Evolutionary conservation across 37 sponge, comb jelly and placozoan genomes (phyloP), one percentile per base, ranked within the genome.

Genomic region (Oopsacas minuta): DNA sequence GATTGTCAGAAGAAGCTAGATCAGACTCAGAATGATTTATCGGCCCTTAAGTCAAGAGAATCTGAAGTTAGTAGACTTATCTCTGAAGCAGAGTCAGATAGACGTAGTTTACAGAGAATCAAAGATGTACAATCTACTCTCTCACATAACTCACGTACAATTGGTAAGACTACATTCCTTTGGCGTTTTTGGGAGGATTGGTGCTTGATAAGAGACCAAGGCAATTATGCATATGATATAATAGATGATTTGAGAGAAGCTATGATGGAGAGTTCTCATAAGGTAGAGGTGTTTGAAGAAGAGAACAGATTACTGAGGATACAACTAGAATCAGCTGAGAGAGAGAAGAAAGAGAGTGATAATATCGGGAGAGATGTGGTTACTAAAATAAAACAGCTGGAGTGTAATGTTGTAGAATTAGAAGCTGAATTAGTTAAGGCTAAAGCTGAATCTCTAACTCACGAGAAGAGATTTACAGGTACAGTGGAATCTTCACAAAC

Each of bases 401-500:
- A n/a, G 30, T 25, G 28, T 61, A n/a, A 3, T 7, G 30, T 61
- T 12, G 75, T 61, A 5, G 30, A 34, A 61, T 34, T 61, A 61
- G 75, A 61, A 12, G 75, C 7, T 5, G 75, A 61, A 5, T 34
- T 61, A 34, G 30, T 61, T 3, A 10, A n/a, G 30, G 75, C 75
- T 61, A 61, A 61, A 34, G 7, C 17, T 34, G 75, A 61, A n/a
- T 61, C 75, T 61, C 22, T 61, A 3, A 61, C 75, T 3, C 22
- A 61, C 30, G 75, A 61, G 75, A 61, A 61, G 75, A 10, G 75
- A 61, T 3, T 61, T 32, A 34, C 75, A 61, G 75, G 75, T 61
- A 20, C n/a, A n/a, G n/a, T n/a, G n/a, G n/a, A n/a, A n/a, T n/a
- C n/a, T n/a, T n/a, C n/a, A n/a, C n/a, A n/a, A n/a, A n/a, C n/a